phyloP scores from a whole-genome alignment of 2,888 invertebrate genomes.

The Agrochola circellaris region DNA sequence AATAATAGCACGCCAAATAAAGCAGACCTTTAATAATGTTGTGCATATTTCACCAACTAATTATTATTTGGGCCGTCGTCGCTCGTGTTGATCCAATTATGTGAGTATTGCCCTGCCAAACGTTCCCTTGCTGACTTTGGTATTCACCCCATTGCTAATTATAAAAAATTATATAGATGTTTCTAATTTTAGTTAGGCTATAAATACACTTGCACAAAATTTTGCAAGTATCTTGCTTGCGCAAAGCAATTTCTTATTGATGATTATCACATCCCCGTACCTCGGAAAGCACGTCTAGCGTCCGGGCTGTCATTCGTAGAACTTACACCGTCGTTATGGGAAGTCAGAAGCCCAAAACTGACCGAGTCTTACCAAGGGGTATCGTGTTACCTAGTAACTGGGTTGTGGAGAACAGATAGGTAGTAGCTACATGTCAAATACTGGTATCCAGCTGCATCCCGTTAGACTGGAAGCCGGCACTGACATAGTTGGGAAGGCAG shows the following conservation, averaged over 20 bases:
- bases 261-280: background rate
- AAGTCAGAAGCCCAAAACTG: background rate
- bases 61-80: slow-evolving; percentile 72
- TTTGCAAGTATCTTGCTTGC: background rate
- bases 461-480: background rate
- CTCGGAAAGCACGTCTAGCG: background rate
- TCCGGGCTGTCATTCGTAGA: background rate
- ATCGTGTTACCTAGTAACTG: background rate
- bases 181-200: background rate
- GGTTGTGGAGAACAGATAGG: background rate
- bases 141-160: slow-evolving; percentile 74
- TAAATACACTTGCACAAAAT: background rate
- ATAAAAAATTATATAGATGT: slow-evolving; percentile 49
- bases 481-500: background rate
- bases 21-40: slow-evolving; percentile 76
- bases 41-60: slow-evolving; percentile 87
- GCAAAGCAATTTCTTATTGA: background rate
- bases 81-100: slow-evolving; percentile 83
- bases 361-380: background rate
- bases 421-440: background rate
- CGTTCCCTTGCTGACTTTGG: slow-evolving; percentile 71
- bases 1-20: slow-evolving; percentile 75
- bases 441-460: background rate
- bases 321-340: background rate
- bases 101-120: slow-evolving; percentile 70